Conservation (phyloP, 2,888 invertebrate species). For the Lymantria dispar region DNA sequence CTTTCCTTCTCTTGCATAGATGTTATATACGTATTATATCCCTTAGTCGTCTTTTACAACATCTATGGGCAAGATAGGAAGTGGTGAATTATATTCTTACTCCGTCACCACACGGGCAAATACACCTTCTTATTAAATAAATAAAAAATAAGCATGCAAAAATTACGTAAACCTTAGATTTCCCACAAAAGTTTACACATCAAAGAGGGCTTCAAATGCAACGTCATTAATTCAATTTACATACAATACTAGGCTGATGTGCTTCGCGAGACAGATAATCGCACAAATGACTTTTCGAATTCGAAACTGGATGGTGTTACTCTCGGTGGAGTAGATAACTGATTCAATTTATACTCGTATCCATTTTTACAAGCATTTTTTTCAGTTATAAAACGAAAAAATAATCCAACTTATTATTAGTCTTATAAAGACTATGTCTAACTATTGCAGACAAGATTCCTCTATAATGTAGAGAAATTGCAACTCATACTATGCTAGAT, state of each 20-base stretch:
- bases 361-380: background rate
- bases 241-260: conserved; percentile 63
- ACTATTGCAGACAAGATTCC: too few relatives aligned
- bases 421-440: too few relatives aligned
- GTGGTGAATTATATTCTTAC: too few relatives aligned
- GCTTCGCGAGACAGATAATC: conserved; percentile 74
- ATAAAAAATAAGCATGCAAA: background rate
- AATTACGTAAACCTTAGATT: background rate
- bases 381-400: conserved; percentile 6
- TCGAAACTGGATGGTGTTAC: conserved; percentile 51
- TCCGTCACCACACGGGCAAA: too few relatives aligned
- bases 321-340: conserved; percentile 27
- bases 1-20: too few relatives aligned
- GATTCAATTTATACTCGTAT: conserved; percentile 10
- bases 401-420: too few relatives aligned
- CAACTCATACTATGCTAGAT: too few relatives aligned
- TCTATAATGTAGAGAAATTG: too few relatives aligned
- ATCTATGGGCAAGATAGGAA: too few relatives aligned
- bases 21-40: too few relatives aligned
- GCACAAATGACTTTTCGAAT: conserved; percentile 74
- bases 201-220: conserved; percentile 51
- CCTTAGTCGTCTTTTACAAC: too few relatives aligned
- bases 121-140: too few relatives aligned
- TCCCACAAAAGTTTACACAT: conserved; percentile 25
- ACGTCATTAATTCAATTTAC: conserved; percentile 71